Base-by-base conservation (phyloP, 2,888 invertebrate species). In the Yponomeuta malinellus region DNA sequence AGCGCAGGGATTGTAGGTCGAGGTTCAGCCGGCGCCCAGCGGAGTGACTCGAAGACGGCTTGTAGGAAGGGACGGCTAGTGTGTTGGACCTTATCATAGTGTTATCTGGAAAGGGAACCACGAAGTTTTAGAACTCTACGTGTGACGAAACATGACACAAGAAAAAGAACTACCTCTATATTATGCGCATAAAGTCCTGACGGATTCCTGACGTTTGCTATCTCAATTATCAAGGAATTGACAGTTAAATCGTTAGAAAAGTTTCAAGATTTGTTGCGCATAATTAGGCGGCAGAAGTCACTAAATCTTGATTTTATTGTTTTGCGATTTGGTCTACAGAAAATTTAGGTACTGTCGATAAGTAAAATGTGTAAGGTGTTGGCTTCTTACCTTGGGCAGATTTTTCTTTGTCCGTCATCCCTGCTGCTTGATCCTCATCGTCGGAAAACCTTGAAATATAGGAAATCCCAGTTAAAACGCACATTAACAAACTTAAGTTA, bases 11-110 rank as follows among this genome's bases (percentile, higher is more conserved):
- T 71, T 87, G 90, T 29, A 90, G 77, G 74, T 90, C 89, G 3
- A 90, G 78, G 73, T 90, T 90, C 33, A 90, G 75, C 4, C 85
- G 85, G 65, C 90, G 81, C 33, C 88, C 86, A 71, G 83, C 87
- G 2, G 86, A 79, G 75, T 84, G 88, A 73, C 84, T 88, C 23
- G 89, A 81, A 71, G 86, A 81, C 31, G 92, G 92, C 75, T 92
- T 92, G 78, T 91, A 92, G 48, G 90, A 86, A 73, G 93, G 91
- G 72, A 92, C 92, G 75, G 92, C 92, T 75, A 93, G 83, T 75
- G 92, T 92, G 81, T 92, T 91, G 76, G 90, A 90, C 76, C 90
- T 90, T 89, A 91, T 85, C 90, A 90, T 90, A 84, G 90, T 89
- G 86, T 88, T 83, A 79, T 91, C 92, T 92, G 88, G 2, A 87